Conservation (phyloP, 53 echinoderm and acorn worm genomes). For the Holothuria scabra region DNA sequence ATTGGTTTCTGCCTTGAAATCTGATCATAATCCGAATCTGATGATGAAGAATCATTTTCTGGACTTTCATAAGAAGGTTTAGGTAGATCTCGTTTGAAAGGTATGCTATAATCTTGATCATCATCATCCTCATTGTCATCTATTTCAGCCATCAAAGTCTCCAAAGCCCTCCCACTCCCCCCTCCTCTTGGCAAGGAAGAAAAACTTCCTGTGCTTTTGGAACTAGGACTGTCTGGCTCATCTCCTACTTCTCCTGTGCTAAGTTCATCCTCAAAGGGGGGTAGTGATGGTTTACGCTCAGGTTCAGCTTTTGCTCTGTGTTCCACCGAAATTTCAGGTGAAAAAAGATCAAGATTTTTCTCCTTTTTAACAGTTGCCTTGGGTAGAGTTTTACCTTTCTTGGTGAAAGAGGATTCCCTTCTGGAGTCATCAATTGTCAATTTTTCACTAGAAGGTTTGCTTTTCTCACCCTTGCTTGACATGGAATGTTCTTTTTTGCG, state of each 20-base stretch:
- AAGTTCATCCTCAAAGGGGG: constrained; percentile 94
- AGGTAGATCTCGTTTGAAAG: constrained; percentile 49
- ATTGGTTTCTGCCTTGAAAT: constrained; percentile 38
- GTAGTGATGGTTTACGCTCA: constrained; percentile 60
- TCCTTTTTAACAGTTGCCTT: constrained; percentile 49
- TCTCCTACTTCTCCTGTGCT: constrained; percentile 84
- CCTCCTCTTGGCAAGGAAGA: constrained; percentile 70
- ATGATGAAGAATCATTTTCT: constrained; percentile 36
- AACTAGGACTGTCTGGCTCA: constrained; percentile 83
- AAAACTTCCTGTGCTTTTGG: constrained; percentile 89
- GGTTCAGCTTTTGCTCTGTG: constrained; percentile 65
- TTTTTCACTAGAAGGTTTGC: constrained; percentile 15
- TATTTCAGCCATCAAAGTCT: constrained; percentile 92
- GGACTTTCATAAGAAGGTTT: constrained; percentile 37
- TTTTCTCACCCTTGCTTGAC: constrained; percentile 48
- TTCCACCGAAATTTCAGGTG: constrained; percentile 78
- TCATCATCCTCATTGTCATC: constrained; percentile 87
- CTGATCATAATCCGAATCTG: constrained; percentile 34
- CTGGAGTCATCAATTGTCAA: not conserved
- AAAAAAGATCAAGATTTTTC: constrained; percentile 67
- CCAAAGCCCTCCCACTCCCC: constrained; percentile 79
- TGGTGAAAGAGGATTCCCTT: constrained; percentile 40
- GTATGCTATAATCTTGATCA: constrained; percentile 81
- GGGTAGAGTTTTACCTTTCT: constrained; percentile 51
- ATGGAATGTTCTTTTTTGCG: constrained; percentile 75